Evolutionary conservation across 2,113 vertebrate genomes (phyloP), one percentile per base, ranked within the genome.

Genomic region (Dicentrarchus labrax): DNA sequence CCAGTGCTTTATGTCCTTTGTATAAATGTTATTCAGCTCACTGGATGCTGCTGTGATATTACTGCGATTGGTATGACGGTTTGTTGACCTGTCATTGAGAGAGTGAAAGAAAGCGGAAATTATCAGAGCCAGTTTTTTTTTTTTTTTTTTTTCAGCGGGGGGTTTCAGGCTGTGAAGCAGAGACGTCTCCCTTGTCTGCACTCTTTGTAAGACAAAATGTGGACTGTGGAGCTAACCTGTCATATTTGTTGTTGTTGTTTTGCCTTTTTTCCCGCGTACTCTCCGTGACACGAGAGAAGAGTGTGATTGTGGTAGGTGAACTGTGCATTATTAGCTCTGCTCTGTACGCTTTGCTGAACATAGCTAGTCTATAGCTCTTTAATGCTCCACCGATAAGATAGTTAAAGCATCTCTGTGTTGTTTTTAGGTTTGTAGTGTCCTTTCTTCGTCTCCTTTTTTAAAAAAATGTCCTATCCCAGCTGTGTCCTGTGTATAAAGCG

Each of bases 101-200:
- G 47, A 56, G 83, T 43, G 80, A 38, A 86, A 72, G 67, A 89
- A 89, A 92, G 91, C 90, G 93, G 92, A 94, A 93, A 83, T 87
- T 57, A 83, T 87, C 70, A 11, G 47, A 80, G 72, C 4, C 76
- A 66, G 43, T 68, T n/a, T 57, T 24, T n/a, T 57, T 53, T 53
- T 13, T 47, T 4, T 13, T 13, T 9, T 5, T 9, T 9, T 43
- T 60, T 45, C 71, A 74, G 43, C 62, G 17, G 76, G 36, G 51
- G 43, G n/a, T n/a, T 72, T 78, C 22, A 65, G 53, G 30, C 60
- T 30, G 48, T 30, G 48, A 41, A 54, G 67, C 22, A 62, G 76
- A 72, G 38, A 67, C 82, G 51, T 81, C 78, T 87, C 79, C 13
- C n/a, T n/a, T n/a, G n/a, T n/a, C 12, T 65, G 43, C 80, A 38